Base-by-base conservation (phyloP, 2,888 invertebrate genomes). In the Crocallis elinguaria region DNA sequence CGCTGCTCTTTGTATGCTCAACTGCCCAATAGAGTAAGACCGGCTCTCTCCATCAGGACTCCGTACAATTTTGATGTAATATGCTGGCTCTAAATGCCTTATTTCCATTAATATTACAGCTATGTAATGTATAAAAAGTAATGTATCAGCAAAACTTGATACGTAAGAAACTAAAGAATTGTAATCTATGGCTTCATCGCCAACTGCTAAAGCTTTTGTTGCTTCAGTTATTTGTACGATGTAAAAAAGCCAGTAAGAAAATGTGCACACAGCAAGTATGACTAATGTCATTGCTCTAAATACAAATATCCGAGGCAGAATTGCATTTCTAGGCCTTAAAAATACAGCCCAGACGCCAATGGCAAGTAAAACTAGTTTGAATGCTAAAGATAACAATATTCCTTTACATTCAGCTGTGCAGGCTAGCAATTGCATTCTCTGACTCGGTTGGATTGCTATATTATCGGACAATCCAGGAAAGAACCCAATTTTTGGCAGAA, bases 231-330 rank as follows among this genome's bases (percentile, higher is more conserved):
- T 94, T 86, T 99, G 97, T 42, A 99, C 98, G 71, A 97, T 95
- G 82, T 99, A 99, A 88, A 99, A 99, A 12, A 99, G 92, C 99
- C 99, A 99, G 88, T 98, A 99, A 3, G 98, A 96, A 86, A 99
- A 98, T 59, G 97, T 96, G 82, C 98, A 96, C 9, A 99, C 95
- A 30, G 98, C 94, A 27, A 98, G 94, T 46, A 99, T 93, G 3
- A 97, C 94, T 53, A 98, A 89, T n/a, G 98, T 95, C 66, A 97
- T 94, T 0, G 98, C 96, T 69, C 98, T 93, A 77, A 98, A 98
- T 38, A 98, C 93, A 84, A 96, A 98, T 81, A 99, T 96, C 57
- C 99, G 93, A 1, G 99, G 99, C 92, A 98, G 93, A 11, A 97
- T 96, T 14, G 97, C 96, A 64, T 95, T 94, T 16, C 97, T 94